Base-by-base conservation (phyloP, 2,888 invertebrate species). In the Sinopyrophorus schimmeli region DNA sequence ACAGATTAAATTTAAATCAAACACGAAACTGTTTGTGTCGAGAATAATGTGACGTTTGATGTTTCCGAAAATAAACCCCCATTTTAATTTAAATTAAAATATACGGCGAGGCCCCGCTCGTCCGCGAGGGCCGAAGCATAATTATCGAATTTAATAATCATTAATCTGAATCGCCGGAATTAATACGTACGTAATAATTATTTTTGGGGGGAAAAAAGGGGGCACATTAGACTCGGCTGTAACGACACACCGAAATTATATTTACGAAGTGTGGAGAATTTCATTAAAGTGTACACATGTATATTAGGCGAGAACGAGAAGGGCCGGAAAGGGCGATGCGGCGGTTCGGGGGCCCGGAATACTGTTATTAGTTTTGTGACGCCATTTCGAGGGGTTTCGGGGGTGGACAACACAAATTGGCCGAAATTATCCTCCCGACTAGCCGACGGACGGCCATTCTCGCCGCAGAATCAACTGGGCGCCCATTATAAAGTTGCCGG, bases 331-430 rank as follows among this genome's bases (percentile, higher is more conserved):
- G 21, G 21, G 21, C n/a, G 21, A 5, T n/a, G n/a, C n/a, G 21
- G 21, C 21, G 7, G 47, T 41, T n/a, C 18, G 47, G 35, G 20
- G 50, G n/a, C n/a, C 26, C 47, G 31, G 47, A 47, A 54, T 63
- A 61, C 59, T 57, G 63, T 67, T 68, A 67, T 68, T 68, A 67
- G 67, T 68, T 67, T 62, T 65, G 63, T 60, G 64, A 63, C 63
- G 65, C 59, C 55, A 64, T 67, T 63, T 62, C 39, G 61, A 53
- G 55, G 59, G 58, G 24, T 21, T 26, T n/a, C n/a, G n/a, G 37
- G 26, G 23, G 32, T n/a, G 43, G 60, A 59, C 62, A 61, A 64
- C 65, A n/a, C n/a, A 68, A 68, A 68, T 68, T 68, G 64, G 62
- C 61, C 63, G 51, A 63, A 68, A 68, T 67, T 67, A 66, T 65